Percentiles rank a stretch among this genome's conserved stretches.
These are phyloP conservation scores for Erythrocercus mccallii DNA, from an alignment of 2,113 vertebrate species.

Conservation along the genomic window DNA sequence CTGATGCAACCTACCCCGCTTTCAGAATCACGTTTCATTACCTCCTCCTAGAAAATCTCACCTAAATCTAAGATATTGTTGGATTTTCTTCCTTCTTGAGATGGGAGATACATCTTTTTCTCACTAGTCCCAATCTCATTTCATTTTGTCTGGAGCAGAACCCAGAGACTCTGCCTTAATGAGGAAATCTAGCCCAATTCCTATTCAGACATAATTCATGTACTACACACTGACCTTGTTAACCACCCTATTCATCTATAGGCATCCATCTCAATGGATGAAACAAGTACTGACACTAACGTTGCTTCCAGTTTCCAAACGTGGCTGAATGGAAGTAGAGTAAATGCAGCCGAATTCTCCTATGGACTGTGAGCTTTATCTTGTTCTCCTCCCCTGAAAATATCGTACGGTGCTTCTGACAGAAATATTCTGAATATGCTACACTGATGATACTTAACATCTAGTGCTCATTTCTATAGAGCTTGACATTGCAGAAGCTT, in stretches of 20 bases:
- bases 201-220: not conserved
- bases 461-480: not conserved
- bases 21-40: not conserved
- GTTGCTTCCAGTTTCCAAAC: not conserved
- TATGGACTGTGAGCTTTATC: not conserved
- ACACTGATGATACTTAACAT: not conserved
- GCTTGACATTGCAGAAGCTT: not conserved
- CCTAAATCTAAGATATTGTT: not conserved
- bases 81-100: not conserved
- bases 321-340: not conserved
- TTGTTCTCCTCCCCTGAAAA: not conserved
- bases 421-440: not conserved
- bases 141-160: constrained; percentile 11
- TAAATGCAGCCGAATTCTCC: not conserved
- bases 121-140: not conserved
- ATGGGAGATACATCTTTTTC: not conserved
- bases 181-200: not conserved
- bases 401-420: not conserved
- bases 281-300: constrained; percentile 32
- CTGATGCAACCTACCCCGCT: not conserved
- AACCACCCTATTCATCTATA: constrained; percentile 32
- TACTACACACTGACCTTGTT: constrained; percentile 25
- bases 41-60: not conserved
- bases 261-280: not conserved
- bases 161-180: not conserved